phyloP scores from a whole-genome alignment of 37 sponge, comb jelly and placozoan species.

The Halichondria panicea region DNA sequence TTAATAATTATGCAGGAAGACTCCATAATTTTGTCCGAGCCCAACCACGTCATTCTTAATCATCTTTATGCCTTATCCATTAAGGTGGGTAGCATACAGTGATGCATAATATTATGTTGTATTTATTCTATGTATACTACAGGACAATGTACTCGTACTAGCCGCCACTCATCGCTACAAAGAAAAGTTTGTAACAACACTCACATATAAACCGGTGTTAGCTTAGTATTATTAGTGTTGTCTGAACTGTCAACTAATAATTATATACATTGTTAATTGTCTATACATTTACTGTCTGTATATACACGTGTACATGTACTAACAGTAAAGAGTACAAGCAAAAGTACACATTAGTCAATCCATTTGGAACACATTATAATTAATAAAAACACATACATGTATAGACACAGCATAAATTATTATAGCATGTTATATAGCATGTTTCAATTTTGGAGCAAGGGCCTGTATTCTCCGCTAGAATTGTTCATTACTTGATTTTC shows the following conservation, averaged over 20 bases:
- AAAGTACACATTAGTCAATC: too few relatives aligned
- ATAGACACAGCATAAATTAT: too few relatives aligned
- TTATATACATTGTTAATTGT: background rate
- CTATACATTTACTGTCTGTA: background rate
- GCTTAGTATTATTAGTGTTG: background rate
- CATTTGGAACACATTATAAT: too few relatives aligned
- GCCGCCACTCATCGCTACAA: constrained; percentile 91
- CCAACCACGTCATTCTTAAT: constrained; percentile 81
- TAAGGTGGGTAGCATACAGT: constrained; percentile 41
- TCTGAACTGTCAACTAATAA: background rate
- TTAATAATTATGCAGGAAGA: constrained; percentile 41
- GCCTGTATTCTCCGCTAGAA: too few relatives aligned
- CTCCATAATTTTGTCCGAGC: constrained; percentile 67
- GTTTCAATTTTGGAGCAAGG: too few relatives aligned
- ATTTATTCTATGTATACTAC: background rate
- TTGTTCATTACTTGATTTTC: too few relatives aligned
- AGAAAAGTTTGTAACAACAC: constrained; percentile 92
- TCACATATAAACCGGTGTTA: constrained; percentile 86
- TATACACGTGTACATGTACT: background rate
- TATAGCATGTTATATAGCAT: too few relatives aligned
- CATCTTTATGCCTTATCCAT: constrained; percentile 87
- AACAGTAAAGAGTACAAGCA: background rate
- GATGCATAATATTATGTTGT: background rate
- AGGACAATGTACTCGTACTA: constrained; percentile 87
- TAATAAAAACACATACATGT: too few relatives aligned